phyloP scores from a whole-genome alignment of 2,113 vertebrate species.

The Antechinus flavipes region DNA sequence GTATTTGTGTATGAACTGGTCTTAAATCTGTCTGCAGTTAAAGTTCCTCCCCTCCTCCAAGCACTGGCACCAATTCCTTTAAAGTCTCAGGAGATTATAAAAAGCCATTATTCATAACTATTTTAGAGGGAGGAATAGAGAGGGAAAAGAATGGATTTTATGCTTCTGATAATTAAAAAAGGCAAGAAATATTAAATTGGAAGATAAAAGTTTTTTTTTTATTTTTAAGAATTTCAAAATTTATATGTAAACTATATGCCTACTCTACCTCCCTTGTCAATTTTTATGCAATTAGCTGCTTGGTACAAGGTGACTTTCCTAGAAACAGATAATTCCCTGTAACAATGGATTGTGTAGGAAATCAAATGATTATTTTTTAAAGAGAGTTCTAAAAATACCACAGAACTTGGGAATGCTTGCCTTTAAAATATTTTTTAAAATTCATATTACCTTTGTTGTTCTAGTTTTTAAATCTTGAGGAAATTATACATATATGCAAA shows the following conservation, averaged over 20 bases:
- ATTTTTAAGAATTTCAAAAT: background rate
- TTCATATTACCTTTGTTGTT: background rate
- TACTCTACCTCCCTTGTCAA: background rate
- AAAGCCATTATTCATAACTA: background rate
- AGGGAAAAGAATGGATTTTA: background rate
- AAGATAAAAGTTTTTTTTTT: background rate
- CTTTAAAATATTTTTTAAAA: background rate
- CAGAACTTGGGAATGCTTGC: background rate
- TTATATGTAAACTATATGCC: background rate
- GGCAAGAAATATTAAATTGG: background rate
- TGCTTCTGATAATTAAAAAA: background rate
- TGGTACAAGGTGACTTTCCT: background rate
- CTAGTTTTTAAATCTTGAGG: background rate
- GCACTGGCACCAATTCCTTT: background rate
- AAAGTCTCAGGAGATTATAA: background rate
- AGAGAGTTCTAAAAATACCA: background rate
- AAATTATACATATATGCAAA: background rate
- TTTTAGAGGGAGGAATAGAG: background rate
- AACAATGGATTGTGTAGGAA: background rate
- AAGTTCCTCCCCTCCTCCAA: background rate
- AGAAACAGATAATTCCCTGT: background rate
- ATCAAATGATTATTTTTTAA: background rate
- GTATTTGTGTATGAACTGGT: background rate
- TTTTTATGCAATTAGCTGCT: background rate
- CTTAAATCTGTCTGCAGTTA: background rate